Percentiles rank a stretch among this genome's conserved stretches.
Evolutionary conservation across 2,113 vertebrate genomes (phyloP).

Genomic region (Hippoglossus stenolepis): DNA sequence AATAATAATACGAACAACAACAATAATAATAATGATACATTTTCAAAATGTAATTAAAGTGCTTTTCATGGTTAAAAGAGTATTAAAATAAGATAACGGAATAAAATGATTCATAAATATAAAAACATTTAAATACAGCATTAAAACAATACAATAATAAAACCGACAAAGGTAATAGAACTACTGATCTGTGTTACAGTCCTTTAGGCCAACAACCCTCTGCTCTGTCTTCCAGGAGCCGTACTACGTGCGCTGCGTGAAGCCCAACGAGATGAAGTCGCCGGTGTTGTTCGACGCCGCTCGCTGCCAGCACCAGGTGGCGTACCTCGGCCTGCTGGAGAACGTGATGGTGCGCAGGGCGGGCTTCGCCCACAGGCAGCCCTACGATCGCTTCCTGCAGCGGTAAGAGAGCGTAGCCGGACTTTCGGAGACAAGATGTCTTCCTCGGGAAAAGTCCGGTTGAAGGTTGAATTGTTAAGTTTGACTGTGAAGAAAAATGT

Average conservation of each 20-base stretch:
- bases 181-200: too few relatives aligned
- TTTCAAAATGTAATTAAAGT: too few relatives aligned
- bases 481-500: too few relatives aligned
- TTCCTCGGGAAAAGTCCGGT: too few relatives aligned
- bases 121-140: background rate
- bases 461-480: too few relatives aligned
- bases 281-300: constrained; percentile 83
- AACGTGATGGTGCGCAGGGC: constrained; percentile 93
- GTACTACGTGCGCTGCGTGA: constrained; percentile 94
- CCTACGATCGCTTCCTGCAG: constrained; percentile 90
- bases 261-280: constrained; percentile 92
- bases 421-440: too few relatives aligned
- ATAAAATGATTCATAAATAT: background rate
- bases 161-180: too few relatives aligned
- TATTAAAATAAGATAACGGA: too few relatives aligned
- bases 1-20: too few relatives aligned
- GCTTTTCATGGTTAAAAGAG: too few relatives aligned
- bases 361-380: constrained; percentile 93
- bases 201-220: too few relatives aligned
- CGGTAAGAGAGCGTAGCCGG: constrained; percentile 78
- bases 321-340: constrained; percentile 93
- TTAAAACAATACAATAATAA: background rate
- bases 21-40: too few relatives aligned
- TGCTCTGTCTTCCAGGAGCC: constrained; percentile 85
- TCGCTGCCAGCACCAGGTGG: constrained; percentile 91